A percentile compares a stretch with the other conserved stretches of the same genome.
Evolutionary conservation across 2,797 vertebrate genomes (phyloP).

Genomic region (Pantherophis vulpinus): DNA sequence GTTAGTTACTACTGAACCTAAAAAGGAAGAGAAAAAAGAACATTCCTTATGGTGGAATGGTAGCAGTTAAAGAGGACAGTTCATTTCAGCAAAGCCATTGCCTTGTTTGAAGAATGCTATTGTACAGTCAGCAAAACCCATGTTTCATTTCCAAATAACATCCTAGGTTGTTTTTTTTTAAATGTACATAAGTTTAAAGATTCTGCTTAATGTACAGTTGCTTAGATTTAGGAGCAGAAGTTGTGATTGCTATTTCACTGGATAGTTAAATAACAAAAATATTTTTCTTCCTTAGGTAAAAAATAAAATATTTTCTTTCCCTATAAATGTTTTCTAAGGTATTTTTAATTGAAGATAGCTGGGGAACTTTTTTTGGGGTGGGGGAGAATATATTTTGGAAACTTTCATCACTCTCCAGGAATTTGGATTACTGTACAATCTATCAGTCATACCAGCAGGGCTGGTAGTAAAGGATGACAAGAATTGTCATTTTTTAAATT

Average conservation of each 20-base stretch:
- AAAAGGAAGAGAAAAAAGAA: conserved; percentile 6
- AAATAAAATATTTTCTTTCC: conserved; percentile 9
- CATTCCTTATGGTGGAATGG: neutral
- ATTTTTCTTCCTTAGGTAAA: neutral
- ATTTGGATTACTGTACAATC: neutral
- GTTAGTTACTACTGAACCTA: conserved; percentile 57
- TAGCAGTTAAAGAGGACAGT: neutral
- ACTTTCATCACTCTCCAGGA: neutral
- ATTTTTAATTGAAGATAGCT: conserved; percentile 11
- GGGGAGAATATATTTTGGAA: neutral
- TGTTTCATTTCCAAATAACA: conserved; percentile 14
- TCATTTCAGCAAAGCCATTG: neutral
- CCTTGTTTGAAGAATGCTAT: neutral
- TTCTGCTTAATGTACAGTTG: neutral
- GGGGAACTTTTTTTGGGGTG: neutral
- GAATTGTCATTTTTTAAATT: neutral
- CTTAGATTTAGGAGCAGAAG: neutral
- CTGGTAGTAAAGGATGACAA: neutral
- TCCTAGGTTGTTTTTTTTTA: conserved; percentile 10
- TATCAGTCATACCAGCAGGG: neutral
- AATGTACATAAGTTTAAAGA: conserved; percentile 57
- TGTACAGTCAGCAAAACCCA: neutral
- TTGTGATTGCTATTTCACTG: neutral
- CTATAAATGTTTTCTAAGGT: conserved; percentile 14
- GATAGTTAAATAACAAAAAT: neutral